Evolutionary conservation across 2,888 invertebrate genomes (phyloP), one percentile per base, ranked within the genome.

Genomic region (Malachius bipustulatus): DNA sequence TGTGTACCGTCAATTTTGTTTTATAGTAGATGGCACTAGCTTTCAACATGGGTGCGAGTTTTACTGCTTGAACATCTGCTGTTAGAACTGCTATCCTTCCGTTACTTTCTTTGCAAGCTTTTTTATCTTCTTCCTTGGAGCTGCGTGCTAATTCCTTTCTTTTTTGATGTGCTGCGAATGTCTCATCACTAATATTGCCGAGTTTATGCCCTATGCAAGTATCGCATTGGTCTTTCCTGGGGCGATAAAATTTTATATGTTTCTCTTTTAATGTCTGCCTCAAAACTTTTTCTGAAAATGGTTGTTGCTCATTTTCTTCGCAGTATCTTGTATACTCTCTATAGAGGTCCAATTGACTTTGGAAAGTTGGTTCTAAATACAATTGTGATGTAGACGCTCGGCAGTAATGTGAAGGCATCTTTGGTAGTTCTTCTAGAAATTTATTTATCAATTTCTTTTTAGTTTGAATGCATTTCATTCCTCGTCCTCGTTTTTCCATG

Each of bases 131-230:
- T 12, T 16, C 32, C 40, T 47, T 48, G 30, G 44, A 41, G 14
- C 31, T 24, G 39, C 47, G 42, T 13, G 45, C 48, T 27, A 14
- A 29, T 14, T 47, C 40, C 40, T 48, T 47, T 35, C 30, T 32
- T 30, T 24, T 16, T 10, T 38, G 35, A 31, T 47, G 41, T 34
- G n/a, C 28, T 16, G 35, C 10, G 36, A 41, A 48, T 31, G 32
- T 33, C 16, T 41, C 39, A 14, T 49, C 38, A 26, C 27, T 16
- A 26, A 49, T 32, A 30, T 48, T 48, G 15, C 41, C 41, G 19
- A 39, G 41, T 30, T 41, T 44, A 28, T 45, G 39, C 4, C 42
- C 30, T 35, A 38, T 44, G 31, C 43, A 43, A 2, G 32, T 31
- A 36, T 34, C 27, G 15, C 34, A 28, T 24, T 34, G 27, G 24